Evolutionary conservation across 2,797 vertebrate genomes (phyloP).

Genomic region (Peromyscus aztecus): DNA sequence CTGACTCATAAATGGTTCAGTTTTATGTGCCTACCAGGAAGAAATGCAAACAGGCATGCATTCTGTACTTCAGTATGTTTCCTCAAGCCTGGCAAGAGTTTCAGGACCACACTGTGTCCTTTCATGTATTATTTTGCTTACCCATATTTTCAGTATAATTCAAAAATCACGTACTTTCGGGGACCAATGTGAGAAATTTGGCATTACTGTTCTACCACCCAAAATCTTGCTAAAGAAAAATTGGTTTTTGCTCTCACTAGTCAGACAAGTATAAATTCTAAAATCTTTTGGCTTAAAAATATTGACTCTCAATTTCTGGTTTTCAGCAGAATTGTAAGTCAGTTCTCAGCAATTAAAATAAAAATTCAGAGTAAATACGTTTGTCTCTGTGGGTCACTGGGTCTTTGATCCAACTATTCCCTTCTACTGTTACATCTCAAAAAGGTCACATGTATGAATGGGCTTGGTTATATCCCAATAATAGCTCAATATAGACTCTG

Average conservation of each 20-base stretch:
- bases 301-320: slow-evolving; percentile 16
- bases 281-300: slow-evolving; percentile 1
- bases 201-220: not conserved
- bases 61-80: slow-evolving; percentile 38
- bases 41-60: slow-evolving; percentile 72
- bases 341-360: slow-evolving; percentile 1
- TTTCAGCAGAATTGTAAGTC: slow-evolving; percentile 10
- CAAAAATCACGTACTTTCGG: slow-evolving; percentile 56
- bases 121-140: slow-evolving; percentile 68
- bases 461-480: not conserved
- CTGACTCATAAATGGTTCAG: slow-evolving; percentile 76
- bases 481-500: not conserved
- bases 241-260: not conserved
- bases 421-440: not conserved
- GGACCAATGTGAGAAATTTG: not conserved
- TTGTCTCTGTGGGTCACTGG: not conserved
- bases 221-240: slow-evolving; percentile 43
- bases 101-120: slow-evolving; percentile 33
- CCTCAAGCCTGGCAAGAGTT: slow-evolving; percentile 38
- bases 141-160: slow-evolving; percentile 53
- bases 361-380: slow-evolving; percentile 21
- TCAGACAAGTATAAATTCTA: slow-evolving; percentile 5
- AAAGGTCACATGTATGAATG: not conserved
- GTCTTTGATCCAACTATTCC: not conserved
- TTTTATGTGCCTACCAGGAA: slow-evolving; percentile 77